A percentile compares a stretch with the other conserved stretches of the same genome.
These are phyloP conservation scores for Sarcophaga variegata DNA, from an alignment of 2,888 invertebrate species.

Conservation along the genomic window DNA sequence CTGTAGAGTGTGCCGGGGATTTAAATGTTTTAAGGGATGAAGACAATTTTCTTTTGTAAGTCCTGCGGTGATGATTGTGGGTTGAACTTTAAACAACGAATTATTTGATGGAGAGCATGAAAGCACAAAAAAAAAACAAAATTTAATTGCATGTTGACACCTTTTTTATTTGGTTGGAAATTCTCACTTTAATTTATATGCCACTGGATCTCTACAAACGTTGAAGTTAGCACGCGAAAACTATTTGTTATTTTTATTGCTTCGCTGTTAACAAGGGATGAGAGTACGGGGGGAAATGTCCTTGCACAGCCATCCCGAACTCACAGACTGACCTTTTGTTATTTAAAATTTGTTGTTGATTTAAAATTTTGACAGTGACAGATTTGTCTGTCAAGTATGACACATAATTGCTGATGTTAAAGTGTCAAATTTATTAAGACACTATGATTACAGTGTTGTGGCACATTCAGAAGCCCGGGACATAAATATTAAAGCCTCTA, in stretches of 20 bases:
- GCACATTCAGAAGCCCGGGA: not conserved
- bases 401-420: constrained; percentile 49
- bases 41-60: too few relatives aligned
- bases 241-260: constrained; percentile 38
- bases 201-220: constrained; percentile 14
- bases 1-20: constrained; percentile 1
- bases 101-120: constrained; percentile 20
- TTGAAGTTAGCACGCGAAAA: constrained; percentile 55
- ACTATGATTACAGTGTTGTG: not conserved
- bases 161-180: constrained; percentile 25
- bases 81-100: constrained; percentile 41
- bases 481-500: constrained; percentile 33
- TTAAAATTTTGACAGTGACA: constrained; percentile 65
- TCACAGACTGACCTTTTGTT: constrained; percentile 44
- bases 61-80: constrained; percentile 10
- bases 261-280: not conserved
- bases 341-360: constrained; percentile 26
- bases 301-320: not conserved
- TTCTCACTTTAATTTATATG: constrained; percentile 25
- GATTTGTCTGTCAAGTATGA: constrained; percentile 54
- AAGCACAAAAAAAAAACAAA: constrained; percentile 6
- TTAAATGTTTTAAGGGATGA: not conserved
- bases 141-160: constrained; percentile 71
- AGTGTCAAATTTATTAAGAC: constrained; percentile 49
- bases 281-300: not conserved